Evolutionary conservation across 2,113 vertebrate genomes (phyloP).

Genomic region (Meles meles): DNA sequence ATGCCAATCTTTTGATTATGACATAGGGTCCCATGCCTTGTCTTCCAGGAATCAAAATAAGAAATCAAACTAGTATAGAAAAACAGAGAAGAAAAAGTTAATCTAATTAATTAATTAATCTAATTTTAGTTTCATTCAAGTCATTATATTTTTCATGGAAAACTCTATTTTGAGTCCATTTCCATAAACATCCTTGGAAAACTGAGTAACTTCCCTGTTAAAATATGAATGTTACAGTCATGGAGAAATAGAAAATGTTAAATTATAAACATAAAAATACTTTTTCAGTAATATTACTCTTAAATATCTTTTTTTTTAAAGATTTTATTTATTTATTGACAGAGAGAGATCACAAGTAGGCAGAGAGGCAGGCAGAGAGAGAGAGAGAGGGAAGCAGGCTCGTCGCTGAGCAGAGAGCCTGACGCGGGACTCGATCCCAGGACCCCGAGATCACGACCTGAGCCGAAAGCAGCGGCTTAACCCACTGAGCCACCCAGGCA

Average conservation of each 20-base stretch:
- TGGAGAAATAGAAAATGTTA: background rate
- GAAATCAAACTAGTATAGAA: background rate
- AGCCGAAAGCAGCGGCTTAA: no score
- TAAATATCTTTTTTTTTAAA: no score
- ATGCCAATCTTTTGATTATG: background rate
- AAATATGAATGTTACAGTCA: background rate
- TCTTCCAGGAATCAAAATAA: slow-evolving; percentile 18
- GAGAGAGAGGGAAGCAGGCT: no score
- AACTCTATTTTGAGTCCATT: background rate
- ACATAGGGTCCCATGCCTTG: background rate
- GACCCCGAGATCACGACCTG: no score
- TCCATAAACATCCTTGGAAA: background rate
- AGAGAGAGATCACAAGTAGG: no score
- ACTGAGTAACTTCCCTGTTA: background rate
- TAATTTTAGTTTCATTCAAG: background rate
- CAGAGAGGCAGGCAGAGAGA: no score
- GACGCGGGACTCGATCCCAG: no score
- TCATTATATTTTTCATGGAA: background rate
- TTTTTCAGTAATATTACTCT: background rate
- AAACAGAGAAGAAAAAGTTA: background rate
- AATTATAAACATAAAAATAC: background rate
- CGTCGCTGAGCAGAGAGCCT: no score
- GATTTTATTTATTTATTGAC: no score
- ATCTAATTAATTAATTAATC: background rate
- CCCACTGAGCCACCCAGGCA: no score